phyloP scores from a whole-genome alignment of 2,888 invertebrate genomes.

The Empis stercorea region DNA sequence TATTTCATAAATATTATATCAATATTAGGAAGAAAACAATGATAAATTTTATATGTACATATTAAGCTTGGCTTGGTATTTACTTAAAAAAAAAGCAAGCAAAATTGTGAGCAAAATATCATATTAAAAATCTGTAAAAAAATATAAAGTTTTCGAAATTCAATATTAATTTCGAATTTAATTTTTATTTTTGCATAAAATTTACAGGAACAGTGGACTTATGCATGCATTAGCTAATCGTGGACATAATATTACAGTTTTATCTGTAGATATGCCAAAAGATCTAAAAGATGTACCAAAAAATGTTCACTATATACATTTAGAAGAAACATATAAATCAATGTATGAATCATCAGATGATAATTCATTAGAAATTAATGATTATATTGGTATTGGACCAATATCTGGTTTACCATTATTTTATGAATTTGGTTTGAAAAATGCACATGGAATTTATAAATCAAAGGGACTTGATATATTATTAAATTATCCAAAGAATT shows the following conservation, averaged over 20 bases:
- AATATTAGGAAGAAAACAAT: too few species aligned
- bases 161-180: too few species aligned
- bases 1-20: too few species aligned
- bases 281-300: constrained; percentile 11
- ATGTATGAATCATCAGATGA: constrained; percentile 3
- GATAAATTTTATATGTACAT: too few species aligned
- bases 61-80: too few species aligned
- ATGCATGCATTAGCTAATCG: constrained; percentile 15
- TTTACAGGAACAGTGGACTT: constrained; percentile 18
- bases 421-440: constrained; percentile 12
- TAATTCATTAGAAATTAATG: constrained; percentile 6
- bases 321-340: constrained; percentile 18
- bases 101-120: too few species aligned
- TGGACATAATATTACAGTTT: constrained; percentile 20
- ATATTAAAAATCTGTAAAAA: too few species aligned
- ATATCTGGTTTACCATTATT: constrained; percentile 10
- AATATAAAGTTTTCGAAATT: too few species aligned
- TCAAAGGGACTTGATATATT: constrained; percentile 19
- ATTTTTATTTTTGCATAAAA: too few species aligned
- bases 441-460: constrained; percentile 4
- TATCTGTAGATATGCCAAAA: constrained; percentile 18
- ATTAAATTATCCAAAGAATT: constrained; percentile 21
- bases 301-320: constrained; percentile 20
- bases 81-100: too few species aligned
- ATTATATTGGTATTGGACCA: constrained; percentile 11